These are phyloP conservation scores for Triplophysa tibetana DNA, from an alignment of 2,113 vertebrate genomes.

Conservation along the genomic window DNA sequence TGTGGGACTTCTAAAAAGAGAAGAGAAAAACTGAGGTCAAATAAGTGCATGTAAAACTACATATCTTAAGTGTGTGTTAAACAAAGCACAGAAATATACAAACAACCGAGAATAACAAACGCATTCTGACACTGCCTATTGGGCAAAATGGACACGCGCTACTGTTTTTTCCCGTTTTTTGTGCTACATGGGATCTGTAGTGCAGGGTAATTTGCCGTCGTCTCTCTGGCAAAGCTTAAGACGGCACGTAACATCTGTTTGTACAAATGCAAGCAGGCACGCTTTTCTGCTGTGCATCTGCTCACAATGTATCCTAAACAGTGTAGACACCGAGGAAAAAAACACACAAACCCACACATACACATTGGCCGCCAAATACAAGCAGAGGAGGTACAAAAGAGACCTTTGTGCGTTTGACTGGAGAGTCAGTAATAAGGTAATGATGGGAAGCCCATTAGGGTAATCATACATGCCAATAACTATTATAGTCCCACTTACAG, in stretches of 20 bases:
- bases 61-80: constrained; percentile 23
- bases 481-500: constrained; percentile 61
- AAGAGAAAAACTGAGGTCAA: constrained; percentile 52
- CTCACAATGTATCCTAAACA: constrained; percentile 45
- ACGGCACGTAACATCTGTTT: constrained; percentile 56
- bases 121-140: constrained; percentile 46
- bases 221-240: constrained; percentile 44
- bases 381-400: constrained; percentile 32
- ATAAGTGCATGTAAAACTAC: constrained; percentile 1
- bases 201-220: constrained; percentile 46
- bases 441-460: constrained; percentile 63
- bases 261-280: constrained; percentile 47
- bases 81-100: constrained; percentile 53
- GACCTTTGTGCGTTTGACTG: constrained; percentile 53
- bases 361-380: constrained; percentile 33
- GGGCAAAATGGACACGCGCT: constrained; percentile 37
- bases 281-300: constrained; percentile 52
- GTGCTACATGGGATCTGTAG: constrained; percentile 36
- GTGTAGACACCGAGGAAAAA: constrained; percentile 43
- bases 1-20: constrained; percentile 86
- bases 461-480: constrained; percentile 66
- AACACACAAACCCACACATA: constrained; percentile 48
- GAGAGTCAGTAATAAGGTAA: constrained; percentile 59
- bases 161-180: constrained; percentile 4
- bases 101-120: constrained; percentile 45